Evolutionary conservation across 2,113 vertebrate species (phyloP).

Genomic region (Galbula dea): DNA sequence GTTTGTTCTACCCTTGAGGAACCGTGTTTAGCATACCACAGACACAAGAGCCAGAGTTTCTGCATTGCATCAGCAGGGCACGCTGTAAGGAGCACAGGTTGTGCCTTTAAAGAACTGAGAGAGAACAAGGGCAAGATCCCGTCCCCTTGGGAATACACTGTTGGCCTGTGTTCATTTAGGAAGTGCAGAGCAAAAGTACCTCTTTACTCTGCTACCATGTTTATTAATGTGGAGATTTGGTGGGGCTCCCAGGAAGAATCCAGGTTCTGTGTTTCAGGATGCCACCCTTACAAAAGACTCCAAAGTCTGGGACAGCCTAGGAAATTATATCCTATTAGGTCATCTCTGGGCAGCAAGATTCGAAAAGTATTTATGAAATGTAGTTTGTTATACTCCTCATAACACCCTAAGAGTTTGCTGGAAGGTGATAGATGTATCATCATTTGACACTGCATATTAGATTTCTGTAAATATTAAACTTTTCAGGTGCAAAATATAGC

Average conservation of each 20-base stretch:
- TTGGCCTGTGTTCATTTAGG: neutral
- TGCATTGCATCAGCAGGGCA: neutral
- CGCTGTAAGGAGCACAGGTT: neutral
- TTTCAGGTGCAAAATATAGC: neutral
- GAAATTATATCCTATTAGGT: neutral
- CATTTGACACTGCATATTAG: neutral
- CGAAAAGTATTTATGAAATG: neutral
- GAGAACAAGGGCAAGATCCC: neutral
- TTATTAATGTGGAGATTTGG: neutral
- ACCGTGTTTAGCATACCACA: neutral
- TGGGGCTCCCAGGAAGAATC: neutral
- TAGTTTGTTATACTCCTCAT: neutral
- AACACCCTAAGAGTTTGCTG: neutral
- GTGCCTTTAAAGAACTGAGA: neutral
- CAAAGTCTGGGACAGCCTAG: neutral
- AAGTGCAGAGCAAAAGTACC: neutral
- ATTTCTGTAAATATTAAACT: neutral
- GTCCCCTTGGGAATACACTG: rapidly evolving
- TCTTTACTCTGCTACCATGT: neutral
- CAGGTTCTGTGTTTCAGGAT: neutral
- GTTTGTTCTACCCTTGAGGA: neutral
- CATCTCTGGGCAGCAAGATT: neutral
- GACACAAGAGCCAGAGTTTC: neutral
- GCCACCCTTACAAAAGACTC: neutral
- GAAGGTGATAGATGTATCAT: neutral